A percentile compares a stretch with the other conserved stretches of the same genome.
These are phyloP conservation scores for Palythoa grandiflora DNA, from an alignment of 92 coral and sea anemone genomes.

Conservation along the genomic window DNA sequence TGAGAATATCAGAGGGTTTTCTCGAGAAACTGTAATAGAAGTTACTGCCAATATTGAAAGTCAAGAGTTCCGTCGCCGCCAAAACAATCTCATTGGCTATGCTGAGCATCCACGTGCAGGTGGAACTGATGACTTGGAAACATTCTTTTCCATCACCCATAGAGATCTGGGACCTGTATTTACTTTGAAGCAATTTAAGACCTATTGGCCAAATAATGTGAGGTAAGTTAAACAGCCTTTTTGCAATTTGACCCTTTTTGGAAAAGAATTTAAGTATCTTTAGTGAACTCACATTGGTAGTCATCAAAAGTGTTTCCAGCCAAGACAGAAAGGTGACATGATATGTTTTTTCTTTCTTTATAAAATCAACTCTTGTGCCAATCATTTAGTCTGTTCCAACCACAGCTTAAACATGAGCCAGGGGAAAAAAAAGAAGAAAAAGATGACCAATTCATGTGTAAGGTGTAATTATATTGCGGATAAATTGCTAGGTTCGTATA, in stretches of 20 bases:
- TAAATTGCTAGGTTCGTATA: too few relatives aligned
- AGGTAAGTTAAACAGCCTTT: slow-evolving; percentile 22
- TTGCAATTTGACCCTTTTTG: not conserved
- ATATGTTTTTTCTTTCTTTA: not conserved
- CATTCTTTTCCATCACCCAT: slow-evolving; percentile 59
- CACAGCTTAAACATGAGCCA: not conserved
- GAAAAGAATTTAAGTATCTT: not conserved
- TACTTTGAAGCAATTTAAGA: slow-evolving; percentile 64
- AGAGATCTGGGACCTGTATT: slow-evolving; percentile 63
- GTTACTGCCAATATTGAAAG: slow-evolving; percentile 60
- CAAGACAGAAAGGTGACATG: not conserved
- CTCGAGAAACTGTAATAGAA: slow-evolving; percentile 63
- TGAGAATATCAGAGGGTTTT: slow-evolving; percentile 54
- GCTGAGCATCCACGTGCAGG: slow-evolving; percentile 59
- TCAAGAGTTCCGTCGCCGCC: slow-evolving; percentile 45
- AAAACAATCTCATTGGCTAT: slow-evolving; percentile 32
- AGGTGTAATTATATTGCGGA: not conserved
- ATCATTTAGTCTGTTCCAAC: not conserved
- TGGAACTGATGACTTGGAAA: slow-evolving; percentile 61
- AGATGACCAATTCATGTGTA: not conserved
- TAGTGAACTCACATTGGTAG: not conserved
- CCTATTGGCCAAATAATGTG: slow-evolving; percentile 64
- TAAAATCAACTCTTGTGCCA: not conserved
- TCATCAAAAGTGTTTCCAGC: not conserved
- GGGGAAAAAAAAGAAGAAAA: not conserved